A percentile compares a stretch with the other conserved stretches of the same genome.
These are phyloP conservation scores for Saimiri boliviensis DNA, from an alignment of 2,113 vertebrate genomes.

Conservation along the genomic window DNA sequence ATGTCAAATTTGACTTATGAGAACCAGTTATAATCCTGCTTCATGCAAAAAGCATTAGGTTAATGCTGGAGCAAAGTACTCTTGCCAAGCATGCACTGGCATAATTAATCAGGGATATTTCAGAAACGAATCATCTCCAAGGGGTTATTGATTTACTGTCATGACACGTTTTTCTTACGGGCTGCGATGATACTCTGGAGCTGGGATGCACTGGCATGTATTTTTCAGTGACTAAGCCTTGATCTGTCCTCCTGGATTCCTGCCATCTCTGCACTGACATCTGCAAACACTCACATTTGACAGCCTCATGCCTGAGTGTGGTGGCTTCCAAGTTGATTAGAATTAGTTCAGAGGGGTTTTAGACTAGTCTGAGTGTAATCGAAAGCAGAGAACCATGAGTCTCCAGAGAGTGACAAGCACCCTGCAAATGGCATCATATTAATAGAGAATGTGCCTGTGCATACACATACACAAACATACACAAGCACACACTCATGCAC, in stretches of 20 bases:
- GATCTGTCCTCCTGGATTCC: slow-evolving; percentile 83
- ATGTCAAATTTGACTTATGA: slow-evolving; percentile 83
- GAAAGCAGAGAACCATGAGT: slow-evolving; percentile 83
- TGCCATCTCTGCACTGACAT: slow-evolving; percentile 84
- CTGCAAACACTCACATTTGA: slow-evolving; percentile 87
- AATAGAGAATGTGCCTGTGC: not conserved
- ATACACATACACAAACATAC: not conserved
- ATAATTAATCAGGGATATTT: slow-evolving; percentile 88
- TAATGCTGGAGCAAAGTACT: slow-evolving; percentile 81
- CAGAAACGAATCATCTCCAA: slow-evolving; percentile 82
- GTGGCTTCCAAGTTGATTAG: slow-evolving; percentile 85
- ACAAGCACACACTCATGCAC: not conserved
- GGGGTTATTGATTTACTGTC: slow-evolving; percentile 87
- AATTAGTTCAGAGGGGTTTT: slow-evolving; percentile 80
- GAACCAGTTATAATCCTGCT: slow-evolving; percentile 79
- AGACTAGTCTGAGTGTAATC: slow-evolving; percentile 79
- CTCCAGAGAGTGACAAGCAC: slow-evolving; percentile 74
- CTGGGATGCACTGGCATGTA: slow-evolving; percentile 80
- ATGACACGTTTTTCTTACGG: slow-evolving; percentile 77
- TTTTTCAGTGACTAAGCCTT: slow-evolving; percentile 84
- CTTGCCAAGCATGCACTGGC: slow-evolving; percentile 80
- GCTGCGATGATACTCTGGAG: slow-evolving; percentile 75
- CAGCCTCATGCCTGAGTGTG: slow-evolving; percentile 83
- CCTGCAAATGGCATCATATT: slow-evolving; percentile 68
- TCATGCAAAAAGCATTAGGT: slow-evolving; percentile 87